Evolutionary conservation across 2,113 vertebrate genomes (phyloP).

Genomic region (Ursus arctos): DNA sequence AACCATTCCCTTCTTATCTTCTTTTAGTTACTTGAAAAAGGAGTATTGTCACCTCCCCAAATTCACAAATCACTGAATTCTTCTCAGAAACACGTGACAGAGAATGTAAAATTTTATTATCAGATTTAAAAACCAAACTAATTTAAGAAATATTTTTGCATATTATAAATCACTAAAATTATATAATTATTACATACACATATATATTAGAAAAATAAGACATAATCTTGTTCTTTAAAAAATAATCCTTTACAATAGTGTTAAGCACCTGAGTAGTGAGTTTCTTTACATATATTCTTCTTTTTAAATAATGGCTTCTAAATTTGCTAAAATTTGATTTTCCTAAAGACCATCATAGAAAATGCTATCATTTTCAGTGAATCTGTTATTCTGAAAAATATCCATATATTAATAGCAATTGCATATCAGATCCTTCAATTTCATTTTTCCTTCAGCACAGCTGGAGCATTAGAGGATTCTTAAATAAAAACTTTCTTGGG

Average conservation of each 20-base stretch:
- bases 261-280: not conserved
- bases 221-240: not conserved
- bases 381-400: constrained; percentile 55
- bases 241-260: not conserved
- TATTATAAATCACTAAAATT: not conserved
- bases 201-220: not conserved
- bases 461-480: not conserved
- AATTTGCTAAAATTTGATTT: constrained; percentile 43
- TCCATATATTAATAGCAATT: not conserved
- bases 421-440: not conserved
- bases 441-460: not conserved
- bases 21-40: not conserved
- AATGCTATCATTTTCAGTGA: not conserved
- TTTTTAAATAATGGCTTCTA: not conserved
- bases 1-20: not conserved
- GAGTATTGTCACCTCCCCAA: not conserved
- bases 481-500: not conserved
- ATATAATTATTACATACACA: not conserved
- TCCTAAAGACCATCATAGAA: constrained; percentile 28
- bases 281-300: not conserved
- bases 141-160: not conserved
- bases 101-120: not conserved
- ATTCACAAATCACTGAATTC: not conserved
- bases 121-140: not conserved
- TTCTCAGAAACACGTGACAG: not conserved